Evolutionary conservation across 2,113 vertebrate species (phyloP).

Genomic region (Apeltes quadracus): DNA sequence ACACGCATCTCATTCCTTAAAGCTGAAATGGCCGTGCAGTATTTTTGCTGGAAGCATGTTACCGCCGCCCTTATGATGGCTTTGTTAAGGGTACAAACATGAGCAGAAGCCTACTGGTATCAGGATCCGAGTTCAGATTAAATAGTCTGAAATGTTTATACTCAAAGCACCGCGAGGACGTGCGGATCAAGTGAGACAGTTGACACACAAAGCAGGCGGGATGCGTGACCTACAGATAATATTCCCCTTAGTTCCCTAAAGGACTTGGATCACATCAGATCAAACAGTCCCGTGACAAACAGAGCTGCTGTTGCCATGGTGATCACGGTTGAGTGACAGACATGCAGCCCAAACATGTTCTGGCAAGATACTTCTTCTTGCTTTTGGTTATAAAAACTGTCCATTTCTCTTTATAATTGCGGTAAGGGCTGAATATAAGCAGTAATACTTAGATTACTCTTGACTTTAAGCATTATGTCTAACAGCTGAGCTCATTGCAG

Average conservation of each 20-base stretch:
- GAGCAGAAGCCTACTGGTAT: constrained; percentile 17
- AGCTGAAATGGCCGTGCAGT: constrained; percentile 10
- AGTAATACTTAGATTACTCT: too few relatives aligned
- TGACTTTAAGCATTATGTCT: too few relatives aligned
- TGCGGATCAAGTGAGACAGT: constrained; percentile 32
- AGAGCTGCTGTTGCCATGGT: background rate
- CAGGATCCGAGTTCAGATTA: constrained; percentile 42
- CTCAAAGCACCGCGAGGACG: constrained; percentile 44
- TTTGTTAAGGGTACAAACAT: constrained; percentile 59
- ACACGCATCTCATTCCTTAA: background rate
- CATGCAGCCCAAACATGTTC: background rate
- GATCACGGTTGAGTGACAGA: background rate
- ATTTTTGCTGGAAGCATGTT: constrained; percentile 32
- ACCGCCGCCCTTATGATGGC: constrained; percentile 48
- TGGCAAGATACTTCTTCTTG: background rate
- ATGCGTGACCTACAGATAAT: constrained; percentile 23
- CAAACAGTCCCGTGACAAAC: background rate
- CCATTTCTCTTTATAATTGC: background rate
- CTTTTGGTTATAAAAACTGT: background rate
- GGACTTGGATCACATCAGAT: background rate
- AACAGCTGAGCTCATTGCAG: too few relatives aligned
- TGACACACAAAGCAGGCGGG: constrained; percentile 52
- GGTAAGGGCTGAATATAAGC: background rate
- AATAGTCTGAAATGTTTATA: constrained; percentile 64
- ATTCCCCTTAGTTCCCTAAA: background rate